A percentile compares a stretch with the other conserved stretches of the same genome.
phyloP scores from a whole-genome alignment of 2,113 vertebrate genomes.

The Chloebia gouldiae region DNA sequence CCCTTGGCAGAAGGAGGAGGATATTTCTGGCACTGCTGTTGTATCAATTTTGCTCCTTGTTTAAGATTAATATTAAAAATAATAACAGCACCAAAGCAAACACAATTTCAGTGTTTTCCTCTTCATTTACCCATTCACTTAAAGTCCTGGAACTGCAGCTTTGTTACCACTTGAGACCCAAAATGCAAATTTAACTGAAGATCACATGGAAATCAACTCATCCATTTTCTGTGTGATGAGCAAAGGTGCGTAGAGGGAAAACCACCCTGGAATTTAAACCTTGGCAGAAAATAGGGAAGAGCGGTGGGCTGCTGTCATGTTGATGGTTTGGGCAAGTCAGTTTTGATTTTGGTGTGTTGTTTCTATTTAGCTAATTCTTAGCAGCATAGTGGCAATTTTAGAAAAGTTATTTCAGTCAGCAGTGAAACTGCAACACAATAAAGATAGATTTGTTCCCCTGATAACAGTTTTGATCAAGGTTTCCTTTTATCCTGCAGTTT shows the following conservation, averaged over 20 bases:
- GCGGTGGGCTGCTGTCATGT: background rate
- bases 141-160: background rate
- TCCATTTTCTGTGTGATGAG: background rate
- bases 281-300: background rate
- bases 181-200: background rate
- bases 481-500: slow-evolving; percentile 19
- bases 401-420: background rate
- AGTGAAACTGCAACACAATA: background rate
- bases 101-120: background rate
- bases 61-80: background rate
- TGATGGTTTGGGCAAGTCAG: background rate
- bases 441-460: background rate
- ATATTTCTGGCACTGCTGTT: background rate
- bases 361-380: background rate
- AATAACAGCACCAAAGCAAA: background rate
- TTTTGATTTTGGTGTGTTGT: background rate
- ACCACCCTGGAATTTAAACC: background rate
- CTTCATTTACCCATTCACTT: background rate
- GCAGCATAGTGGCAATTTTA: background rate
- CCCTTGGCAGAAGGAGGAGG: background rate
- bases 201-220: background rate
- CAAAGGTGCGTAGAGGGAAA: background rate
- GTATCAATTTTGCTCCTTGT: background rate
- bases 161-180: background rate
- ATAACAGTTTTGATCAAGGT: slow-evolving; percentile 16